Base-by-base conservation (phyloP, 2,888 invertebrate species). In the Drosophila melanosoma region DNA sequence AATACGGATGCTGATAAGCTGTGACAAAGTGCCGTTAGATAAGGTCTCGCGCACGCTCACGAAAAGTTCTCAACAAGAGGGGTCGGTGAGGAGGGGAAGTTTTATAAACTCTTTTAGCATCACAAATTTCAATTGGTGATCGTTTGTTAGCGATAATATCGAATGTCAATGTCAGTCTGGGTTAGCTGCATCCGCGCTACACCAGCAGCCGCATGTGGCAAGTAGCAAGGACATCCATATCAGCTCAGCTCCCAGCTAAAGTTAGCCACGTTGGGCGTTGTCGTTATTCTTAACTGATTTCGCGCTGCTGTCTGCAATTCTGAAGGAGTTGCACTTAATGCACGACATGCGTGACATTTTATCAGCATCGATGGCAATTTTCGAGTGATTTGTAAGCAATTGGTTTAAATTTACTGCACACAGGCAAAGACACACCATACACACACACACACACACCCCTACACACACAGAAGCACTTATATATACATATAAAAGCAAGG, bases 351-450 rank as follows among this genome's bases (percentile, higher is more conserved):
- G 77, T 75, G 83, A 79, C 65, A 54, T 62, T 82, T 84, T 81
- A 78, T 78, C 79, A 74, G 74, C 53, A 36, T 70, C 66, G 79
- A 76, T 76, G 88, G 76, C 80, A 87, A 77, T 85, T 89, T 84
- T 87, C 88, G 64, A 89, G 82, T 87, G 85, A 85, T 89, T 85
- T 87, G 88, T 85, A 79, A 89, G 76, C 88, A 87, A 87, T 85
- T 84, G 75, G 48, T 57, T 59, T 53, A 61, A 83, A 81, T 81
- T 76, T 83, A 82, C 80, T 65, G 69, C 69, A 36, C 15, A 15
- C 45, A 45, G 1, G 6, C 42, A 5, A 5, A 2, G 17, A n/a
- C 40, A 10, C 0, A 17, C 12, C 42, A 42, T 11, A 3, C 40
- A n/a, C 6, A n/a, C n/a, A 40, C 11, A 11, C n/a, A 29, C 48